Evolutionary conservation across 2,797 vertebrate genomes (phyloP).

Genomic region (Hirundo rustica): DNA sequence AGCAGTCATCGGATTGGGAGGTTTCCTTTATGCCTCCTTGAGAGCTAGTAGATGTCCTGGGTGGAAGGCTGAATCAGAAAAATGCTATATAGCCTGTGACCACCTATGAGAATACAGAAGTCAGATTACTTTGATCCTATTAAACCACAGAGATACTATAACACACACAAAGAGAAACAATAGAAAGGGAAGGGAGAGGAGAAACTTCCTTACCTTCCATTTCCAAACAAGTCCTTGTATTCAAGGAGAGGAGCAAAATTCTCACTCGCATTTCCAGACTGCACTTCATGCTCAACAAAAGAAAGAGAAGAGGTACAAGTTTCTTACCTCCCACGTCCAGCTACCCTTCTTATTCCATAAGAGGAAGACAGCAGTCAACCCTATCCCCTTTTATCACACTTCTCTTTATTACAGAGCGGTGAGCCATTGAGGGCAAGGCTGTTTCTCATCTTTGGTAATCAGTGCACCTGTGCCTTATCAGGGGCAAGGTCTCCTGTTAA

Average conservation of each 20-base stretch:
- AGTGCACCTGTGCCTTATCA: neutral
- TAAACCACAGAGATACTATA: conserved; percentile 9
- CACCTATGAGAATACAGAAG: conserved; percentile 22
- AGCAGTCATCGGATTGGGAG: conserved; percentile 31
- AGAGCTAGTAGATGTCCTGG: conserved; percentile 36
- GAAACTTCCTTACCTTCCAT: neutral
- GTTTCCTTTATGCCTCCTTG: conserved; percentile 28
- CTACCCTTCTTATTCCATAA: too few species aligned
- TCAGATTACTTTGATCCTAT: conserved; percentile 9
- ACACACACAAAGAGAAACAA: neutral
- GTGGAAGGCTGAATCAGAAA: conserved; percentile 43
- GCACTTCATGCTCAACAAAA: neutral
- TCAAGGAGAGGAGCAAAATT: neutral
- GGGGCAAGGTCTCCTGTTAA: neutral
- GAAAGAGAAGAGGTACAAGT: neutral
- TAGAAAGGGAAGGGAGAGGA: neutral
- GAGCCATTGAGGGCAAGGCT: neutral
- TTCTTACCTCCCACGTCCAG: neutral
- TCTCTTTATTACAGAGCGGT: neutral
- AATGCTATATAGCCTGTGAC: conserved; percentile 9
- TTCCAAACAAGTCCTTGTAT: too few species aligned
- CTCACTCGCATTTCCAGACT: neutral
- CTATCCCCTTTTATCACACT: neutral
- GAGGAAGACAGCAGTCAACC: neutral
- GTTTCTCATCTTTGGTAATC: neutral